phyloP scores from a whole-genome alignment of 1,140 invertebrate species.

The Heterodera schachtii region DNA sequence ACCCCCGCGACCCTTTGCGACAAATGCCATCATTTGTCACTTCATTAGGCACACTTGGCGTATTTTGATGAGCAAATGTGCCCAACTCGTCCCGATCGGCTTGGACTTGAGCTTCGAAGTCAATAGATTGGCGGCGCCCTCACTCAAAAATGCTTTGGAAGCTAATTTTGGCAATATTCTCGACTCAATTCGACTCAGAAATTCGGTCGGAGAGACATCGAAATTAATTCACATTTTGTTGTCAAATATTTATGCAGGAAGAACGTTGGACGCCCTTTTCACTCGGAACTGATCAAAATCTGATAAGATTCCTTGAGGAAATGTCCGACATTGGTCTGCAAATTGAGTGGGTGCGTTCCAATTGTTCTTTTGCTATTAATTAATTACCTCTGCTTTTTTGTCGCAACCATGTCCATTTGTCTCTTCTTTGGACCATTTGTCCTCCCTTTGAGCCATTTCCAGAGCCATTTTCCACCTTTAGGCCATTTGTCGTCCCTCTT shows the following conservation, averaged over 20 bases:
- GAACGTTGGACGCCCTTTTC: slow-evolving; percentile 58
- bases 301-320: slow-evolving; percentile 52
- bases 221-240: no score
- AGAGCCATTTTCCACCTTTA: no score
- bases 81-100: slow-evolving; percentile 74
- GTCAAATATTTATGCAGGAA: slow-evolving; percentile 46
- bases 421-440: neutral
- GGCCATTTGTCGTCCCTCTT: slow-evolving; percentile 13
- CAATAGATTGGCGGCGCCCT: slow-evolving; percentile 76
- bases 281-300: slow-evolving; percentile 53
- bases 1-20: neutral
- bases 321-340: slow-evolving; percentile 53
- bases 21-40: neutral
- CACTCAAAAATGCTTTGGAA: slow-evolving; percentile 71
- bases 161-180: slow-evolving; percentile 77
- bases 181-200: slow-evolving; percentile 75
- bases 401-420: no score
- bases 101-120: slow-evolving; percentile 82
- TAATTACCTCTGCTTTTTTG: no score
- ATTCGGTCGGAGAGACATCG: slow-evolving; percentile 57
- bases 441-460: no score
- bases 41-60: slow-evolving; percentile 40
- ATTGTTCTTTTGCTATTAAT: no score
- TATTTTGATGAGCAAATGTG: slow-evolving; percentile 53
- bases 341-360: slow-evolving; percentile 42